These are phyloP conservation scores for Pachyseris speciosa DNA, from an alignment of 64 coral and sea anemone genomes.

Conservation along the genomic window DNA sequence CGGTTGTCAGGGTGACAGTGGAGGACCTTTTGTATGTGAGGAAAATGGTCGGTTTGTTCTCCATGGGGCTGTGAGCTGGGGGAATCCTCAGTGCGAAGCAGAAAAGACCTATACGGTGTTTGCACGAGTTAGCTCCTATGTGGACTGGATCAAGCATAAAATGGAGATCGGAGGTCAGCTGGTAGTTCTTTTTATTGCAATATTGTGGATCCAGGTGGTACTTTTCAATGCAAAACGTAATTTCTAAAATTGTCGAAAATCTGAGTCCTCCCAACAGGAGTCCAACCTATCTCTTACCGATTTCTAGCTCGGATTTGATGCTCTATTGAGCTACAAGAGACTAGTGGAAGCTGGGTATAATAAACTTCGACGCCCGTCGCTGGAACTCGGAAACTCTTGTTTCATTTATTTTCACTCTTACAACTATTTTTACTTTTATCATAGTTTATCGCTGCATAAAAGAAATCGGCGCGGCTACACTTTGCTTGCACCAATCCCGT, in stretches of 20 bases:
- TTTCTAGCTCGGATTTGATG: too few species aligned
- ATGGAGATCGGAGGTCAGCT: conserved; percentile 59
- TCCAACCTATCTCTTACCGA: too few species aligned
- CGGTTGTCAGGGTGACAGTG: conserved; percentile 90
- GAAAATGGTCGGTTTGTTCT: conserved; percentile 68
- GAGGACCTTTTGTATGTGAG: conserved; percentile 81
- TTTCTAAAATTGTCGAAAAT: neutral
- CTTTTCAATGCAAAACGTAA: neutral
- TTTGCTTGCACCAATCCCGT: too few species aligned
- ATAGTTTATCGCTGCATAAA: too few species aligned
- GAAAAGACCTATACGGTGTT: conserved; percentile 74
- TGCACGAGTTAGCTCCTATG: conserved; percentile 63
- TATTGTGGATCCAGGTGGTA: neutral
- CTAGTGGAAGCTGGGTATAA: too few species aligned
- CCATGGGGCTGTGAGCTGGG: conserved; percentile 77
- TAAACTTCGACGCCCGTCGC: too few species aligned
- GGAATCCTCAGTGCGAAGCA: conserved; percentile 59
- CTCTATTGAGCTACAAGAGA: too few species aligned
- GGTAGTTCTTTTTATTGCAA: neutral
- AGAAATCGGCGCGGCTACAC: too few species aligned
- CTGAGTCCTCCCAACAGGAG: too few species aligned
- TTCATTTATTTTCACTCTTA: too few species aligned
- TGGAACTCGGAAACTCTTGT: too few species aligned
- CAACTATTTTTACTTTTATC: too few species aligned
- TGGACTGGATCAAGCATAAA: conserved; percentile 75